Percentiles rank a stretch among this genome's conserved stretches.
Conservation (phyloP, 2,113 vertebrate species). For the Calyptommatus sinebrachiatus region DNA sequence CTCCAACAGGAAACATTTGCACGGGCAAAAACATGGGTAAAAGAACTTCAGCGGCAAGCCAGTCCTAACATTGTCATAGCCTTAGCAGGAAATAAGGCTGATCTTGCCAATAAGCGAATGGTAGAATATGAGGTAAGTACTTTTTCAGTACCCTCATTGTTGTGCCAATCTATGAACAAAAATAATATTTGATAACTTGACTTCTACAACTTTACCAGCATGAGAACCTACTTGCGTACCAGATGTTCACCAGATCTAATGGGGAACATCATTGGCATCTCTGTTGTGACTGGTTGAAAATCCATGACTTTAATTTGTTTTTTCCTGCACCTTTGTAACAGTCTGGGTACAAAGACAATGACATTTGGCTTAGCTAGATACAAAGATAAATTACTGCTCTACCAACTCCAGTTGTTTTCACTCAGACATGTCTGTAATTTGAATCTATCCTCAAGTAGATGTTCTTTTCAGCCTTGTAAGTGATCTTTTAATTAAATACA, state of each 20-base stretch:
- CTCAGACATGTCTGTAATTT: background rate
- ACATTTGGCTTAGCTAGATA: background rate
- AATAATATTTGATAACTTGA: background rate
- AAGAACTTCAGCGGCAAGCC: slow-evolving; percentile 79
- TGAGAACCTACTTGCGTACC: background rate
- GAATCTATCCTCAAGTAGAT: background rate
- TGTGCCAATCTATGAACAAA: background rate
- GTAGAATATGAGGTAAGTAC: slow-evolving; percentile 78
- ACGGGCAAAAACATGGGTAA: slow-evolving; percentile 80
- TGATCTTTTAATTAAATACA: no score
- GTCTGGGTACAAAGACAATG: background rate
- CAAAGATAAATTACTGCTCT: background rate
- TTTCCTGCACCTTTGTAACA: background rate
- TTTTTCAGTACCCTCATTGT: background rate
- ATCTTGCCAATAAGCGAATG: slow-evolving; percentile 78
- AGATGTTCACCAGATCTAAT: no score
- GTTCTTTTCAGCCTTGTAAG: background rate
- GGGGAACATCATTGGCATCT: no score
- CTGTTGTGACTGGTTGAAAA: background rate
- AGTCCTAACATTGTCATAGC: slow-evolving; percentile 80
- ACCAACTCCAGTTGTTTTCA: background rate
- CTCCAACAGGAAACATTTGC: slow-evolving; percentile 74
- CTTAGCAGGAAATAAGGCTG: slow-evolving; percentile 77
- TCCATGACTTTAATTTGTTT: background rate
- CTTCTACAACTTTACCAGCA: background rate